Base-by-base conservation (phyloP, 2,888 invertebrate genomes). In the Blastobasis lacticolella region DNA sequence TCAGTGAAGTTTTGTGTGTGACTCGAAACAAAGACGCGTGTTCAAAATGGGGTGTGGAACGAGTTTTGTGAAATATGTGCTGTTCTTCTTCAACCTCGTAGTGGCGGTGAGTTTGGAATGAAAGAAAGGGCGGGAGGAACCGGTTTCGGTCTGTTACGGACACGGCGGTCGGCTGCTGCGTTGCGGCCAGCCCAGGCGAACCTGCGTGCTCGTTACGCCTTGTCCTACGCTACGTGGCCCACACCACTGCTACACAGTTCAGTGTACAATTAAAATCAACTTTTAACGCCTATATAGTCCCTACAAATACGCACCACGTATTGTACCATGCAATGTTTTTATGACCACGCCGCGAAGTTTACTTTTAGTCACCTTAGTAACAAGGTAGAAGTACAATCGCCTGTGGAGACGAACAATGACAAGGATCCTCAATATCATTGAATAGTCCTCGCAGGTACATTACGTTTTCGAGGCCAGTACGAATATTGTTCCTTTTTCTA, bases 21-120 rank as follows among this genome's bases (percentile, higher is more conserved):
- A 78, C 68, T 67, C 63, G 61, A 58, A 63, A 58, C 62, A 57
- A 56, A 61, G 63, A 57, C 66, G 56, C 67, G 78, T 78, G 78
- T 55, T 74, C 76, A 90, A 83, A 73, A 92, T 92, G 91, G 90
- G 90, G 87, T 92, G 92, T 81, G 93, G 92, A 75, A 92, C 92
- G 85, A 91, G 92, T 80, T 91, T 93, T 85, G 91, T 94, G 77
- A 95, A 95, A 89, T 94, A 94, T 82, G 90, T 95, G 67, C 91
- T 95, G 69, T 95, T 95, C 79, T 89, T 94, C 81, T 94, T 94
- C 88, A 95, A 95, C 77, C 83, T 94, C 64, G 65, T 94, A 56
- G 93, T 94, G 71, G 92, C 93, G 90, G 94, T 94, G 83, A 93
- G 94, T 93, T 73, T 60, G 60, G 61, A 63, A 23, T 23, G 23